phyloP scores from a whole-genome alignment of 2,888 invertebrate species.

The Azorinus chamasolen region DNA sequence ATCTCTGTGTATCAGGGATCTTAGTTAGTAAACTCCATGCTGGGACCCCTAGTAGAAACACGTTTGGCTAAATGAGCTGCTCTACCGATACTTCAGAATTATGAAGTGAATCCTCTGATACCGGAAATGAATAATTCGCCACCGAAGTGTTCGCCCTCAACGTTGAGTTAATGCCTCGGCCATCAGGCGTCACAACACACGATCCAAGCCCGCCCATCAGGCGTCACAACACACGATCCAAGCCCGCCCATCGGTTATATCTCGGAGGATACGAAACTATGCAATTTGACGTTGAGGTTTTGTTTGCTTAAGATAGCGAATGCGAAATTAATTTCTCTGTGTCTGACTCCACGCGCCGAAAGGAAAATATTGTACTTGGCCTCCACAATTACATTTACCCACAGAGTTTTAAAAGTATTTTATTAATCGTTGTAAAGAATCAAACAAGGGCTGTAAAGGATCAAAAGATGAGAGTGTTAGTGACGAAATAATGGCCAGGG shows the following conservation, averaged over 20 bases:
- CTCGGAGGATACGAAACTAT: constrained; percentile 5
- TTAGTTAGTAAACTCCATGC: neutral
- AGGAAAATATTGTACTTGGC: constrained; percentile 8
- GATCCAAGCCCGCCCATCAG: constrained; percentile 1
- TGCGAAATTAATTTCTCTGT: constrained; percentile 5
- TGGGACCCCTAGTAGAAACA: neutral
- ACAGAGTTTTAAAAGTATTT: too few species aligned
- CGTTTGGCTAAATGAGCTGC: neutral
- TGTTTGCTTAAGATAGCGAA: constrained; percentile 11
- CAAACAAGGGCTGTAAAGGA: neutral
- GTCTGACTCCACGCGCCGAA: constrained; percentile 6
- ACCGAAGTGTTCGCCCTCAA: too few species aligned
- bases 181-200: too few species aligned
- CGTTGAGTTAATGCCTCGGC: too few species aligned
- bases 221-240: too few species aligned
- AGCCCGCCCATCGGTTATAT: constrained; percentile 6
- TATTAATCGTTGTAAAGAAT: too few species aligned
- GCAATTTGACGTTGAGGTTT: constrained; percentile 6
- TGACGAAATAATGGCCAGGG: neutral
- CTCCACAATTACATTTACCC: neutral
- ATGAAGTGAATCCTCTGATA: too few species aligned
- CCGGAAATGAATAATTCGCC: too few species aligned
- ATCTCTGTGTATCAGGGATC: neutral
- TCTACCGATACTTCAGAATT: too few species aligned
- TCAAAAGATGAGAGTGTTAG: neutral